Percentiles rank a stretch among this genome's conserved stretches.
These are phyloP conservation scores for Strix aluco DNA, from an alignment of 2,113 vertebrate species.

Conservation along the genomic window DNA sequence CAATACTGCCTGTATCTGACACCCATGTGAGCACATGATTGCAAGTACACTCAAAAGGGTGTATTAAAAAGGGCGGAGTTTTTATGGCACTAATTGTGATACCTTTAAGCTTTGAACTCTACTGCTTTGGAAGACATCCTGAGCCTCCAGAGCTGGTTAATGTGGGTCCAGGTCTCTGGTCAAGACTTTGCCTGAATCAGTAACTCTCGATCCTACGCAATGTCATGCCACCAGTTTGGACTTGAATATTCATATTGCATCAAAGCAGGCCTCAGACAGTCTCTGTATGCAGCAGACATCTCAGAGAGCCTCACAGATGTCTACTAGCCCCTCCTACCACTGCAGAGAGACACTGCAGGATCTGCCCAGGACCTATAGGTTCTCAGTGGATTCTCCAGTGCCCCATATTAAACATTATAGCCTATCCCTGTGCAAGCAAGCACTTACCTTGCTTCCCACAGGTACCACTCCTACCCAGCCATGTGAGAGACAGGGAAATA, in stretches of 20 bases:
- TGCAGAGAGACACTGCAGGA: neutral
- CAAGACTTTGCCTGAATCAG: neutral
- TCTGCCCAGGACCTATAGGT: neutral
- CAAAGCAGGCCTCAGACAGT: neutral
- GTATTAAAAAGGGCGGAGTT: neutral
- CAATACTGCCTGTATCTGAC: neutral
- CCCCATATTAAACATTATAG: neutral
- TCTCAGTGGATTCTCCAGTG: neutral
- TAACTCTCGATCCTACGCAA: neutral
- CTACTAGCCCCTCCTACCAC: neutral
- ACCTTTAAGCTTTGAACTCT: neutral
- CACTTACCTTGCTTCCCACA: neutral
- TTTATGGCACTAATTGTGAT: neutral
- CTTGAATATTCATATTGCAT: neutral
- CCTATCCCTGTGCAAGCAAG: neutral
- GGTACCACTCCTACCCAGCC: neutral
- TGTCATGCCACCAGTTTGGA: neutral
- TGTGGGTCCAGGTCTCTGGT: neutral
- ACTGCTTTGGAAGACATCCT: neutral
- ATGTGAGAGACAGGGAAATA: neutral
- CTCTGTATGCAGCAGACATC: neutral
- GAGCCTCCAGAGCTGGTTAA: neutral
- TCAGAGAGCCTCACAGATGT: neutral
- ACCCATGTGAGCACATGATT: rapidly evolving
- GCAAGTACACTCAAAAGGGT: neutral